phyloP scores from a whole-genome alignment of 2,797 vertebrate species.

The Salarias fasciatus region DNA sequence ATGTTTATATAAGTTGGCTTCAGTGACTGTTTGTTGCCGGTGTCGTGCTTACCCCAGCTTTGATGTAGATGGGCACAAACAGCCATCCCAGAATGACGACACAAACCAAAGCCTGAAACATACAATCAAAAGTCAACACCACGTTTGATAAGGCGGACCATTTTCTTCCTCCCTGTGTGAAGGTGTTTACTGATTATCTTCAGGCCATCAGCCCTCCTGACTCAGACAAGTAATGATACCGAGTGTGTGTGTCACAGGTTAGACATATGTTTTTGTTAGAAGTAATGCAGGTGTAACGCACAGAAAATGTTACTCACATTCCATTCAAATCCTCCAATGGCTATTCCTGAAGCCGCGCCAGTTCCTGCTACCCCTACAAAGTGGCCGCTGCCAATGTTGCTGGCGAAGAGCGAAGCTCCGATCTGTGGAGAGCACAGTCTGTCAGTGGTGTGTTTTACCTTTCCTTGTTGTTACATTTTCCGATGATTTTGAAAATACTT shows the following conservation, averaged over 20 bases:
- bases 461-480: neutral
- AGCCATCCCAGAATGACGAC: constrained; percentile 93
- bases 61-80: constrained; percentile 96
- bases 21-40: no score
- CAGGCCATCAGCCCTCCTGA: neutral
- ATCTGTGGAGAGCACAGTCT: constrained; percentile 80
- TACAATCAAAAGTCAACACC: constrained; percentile 4
- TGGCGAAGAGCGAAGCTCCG: constrained; percentile 95
- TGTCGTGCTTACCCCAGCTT: constrained; percentile 86
- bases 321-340: constrained; percentile 93
- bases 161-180: neutral
- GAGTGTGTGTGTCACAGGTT: constrained; percentile 16
- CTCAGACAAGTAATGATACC: neutral
- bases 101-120: constrained; percentile 88
- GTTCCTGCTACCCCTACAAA: constrained; percentile 96
- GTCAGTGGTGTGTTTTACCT: neutral
- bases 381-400: constrained; percentile 96
- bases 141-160: neutral
- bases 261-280: constrained; percentile 17
- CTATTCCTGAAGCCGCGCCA: constrained; percentile 88
- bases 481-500: no score
- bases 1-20: neutral
- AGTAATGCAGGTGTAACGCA: neutral
- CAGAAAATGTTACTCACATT: constrained; percentile 85
- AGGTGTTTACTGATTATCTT: neutral